Percentiles rank a stretch among this genome's conserved stretches.
phyloP scores from a whole-genome alignment of 2,888 invertebrate genomes.

The Calliopum simillimum region DNA sequence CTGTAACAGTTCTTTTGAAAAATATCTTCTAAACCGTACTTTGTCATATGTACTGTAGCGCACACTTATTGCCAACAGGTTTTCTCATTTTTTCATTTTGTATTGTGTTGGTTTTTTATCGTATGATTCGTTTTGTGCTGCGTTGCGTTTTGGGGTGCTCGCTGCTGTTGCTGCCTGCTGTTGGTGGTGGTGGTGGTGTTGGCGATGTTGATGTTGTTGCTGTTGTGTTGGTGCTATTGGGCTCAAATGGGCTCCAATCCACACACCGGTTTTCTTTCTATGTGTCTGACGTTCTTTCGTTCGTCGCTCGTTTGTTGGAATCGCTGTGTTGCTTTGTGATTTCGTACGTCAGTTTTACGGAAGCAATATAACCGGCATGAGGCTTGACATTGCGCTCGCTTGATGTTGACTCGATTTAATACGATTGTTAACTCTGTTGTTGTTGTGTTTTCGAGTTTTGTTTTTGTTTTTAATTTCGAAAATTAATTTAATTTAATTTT shows the following conservation, averaged over 20 bases:
- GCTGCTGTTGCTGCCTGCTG: conserved; percentile 29
- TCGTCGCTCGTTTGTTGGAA: conserved; percentile 10
- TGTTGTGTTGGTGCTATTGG: conserved; percentile 26
- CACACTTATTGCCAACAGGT: not conserved
- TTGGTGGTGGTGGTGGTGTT: conserved; percentile 18
- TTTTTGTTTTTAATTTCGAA: not conserved
- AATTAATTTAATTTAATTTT: conserved; percentile 13
- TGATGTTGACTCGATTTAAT: conserved; percentile 11
- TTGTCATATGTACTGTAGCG: not conserved
- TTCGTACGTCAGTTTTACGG: conserved; percentile 52
- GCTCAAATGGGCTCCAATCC: conserved; percentile 41
- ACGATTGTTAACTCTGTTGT: conserved; percentile 36
- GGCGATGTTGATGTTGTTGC: conserved; percentile 9
- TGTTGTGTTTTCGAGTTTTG: conserved; percentile 21
- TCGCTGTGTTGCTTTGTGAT: not conserved
- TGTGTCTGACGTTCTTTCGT: conserved; percentile 42
- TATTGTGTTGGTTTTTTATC: conserved; percentile 3
- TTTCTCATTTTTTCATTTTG: not conserved
- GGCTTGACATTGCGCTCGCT: conserved; percentile 30
- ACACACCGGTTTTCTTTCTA: conserved; percentile 49
- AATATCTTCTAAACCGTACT: no score
- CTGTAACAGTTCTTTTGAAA: no score
- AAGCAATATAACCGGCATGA: conserved; percentile 51
- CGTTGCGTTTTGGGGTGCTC: conserved; percentile 19
- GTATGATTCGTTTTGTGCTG: conserved; percentile 17